Base-by-base conservation (phyloP, 2,888 invertebrate genomes). In the Dolomedes plantarius region DNA sequence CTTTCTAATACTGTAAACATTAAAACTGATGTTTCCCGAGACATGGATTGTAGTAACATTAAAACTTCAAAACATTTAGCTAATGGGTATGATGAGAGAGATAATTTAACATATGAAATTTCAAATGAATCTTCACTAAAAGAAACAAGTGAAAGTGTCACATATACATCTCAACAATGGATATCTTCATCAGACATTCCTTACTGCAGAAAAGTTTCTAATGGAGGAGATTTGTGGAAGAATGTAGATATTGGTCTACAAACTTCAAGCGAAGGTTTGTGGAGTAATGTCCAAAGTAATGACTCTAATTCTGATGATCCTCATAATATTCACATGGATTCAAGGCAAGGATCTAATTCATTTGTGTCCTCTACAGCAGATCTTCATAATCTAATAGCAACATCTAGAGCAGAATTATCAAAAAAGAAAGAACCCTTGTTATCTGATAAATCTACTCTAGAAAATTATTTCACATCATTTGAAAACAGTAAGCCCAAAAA, bases 401-500 rank as follows among this genome's bases (percentile, higher is more conserved):
- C 65, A 13, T 86, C 86, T 9, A 74, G 74, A 27, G 74, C 80
- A 6, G 80, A 86, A 39, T 67, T 80, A 13, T 80, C 80, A 5
- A 85, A 77, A 31, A 69, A 75, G 23, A 68, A 80, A 72, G 75
- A 74, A n/a, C 79, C 74, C 0, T 46, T 71, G 1, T 19, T 75
- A 46, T 72, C 80, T 28, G 75, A 86, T 27, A 86, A 72, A 72
- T 86, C 86, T 3, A 86, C 79, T n/a, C 75, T 86, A 2, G 86
- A 86, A 80, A 76, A 56, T 72, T 86, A 86, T 68, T 86, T 86
- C 19, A 80, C 80, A 19, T 86, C 86, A n/a, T 86, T 86, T 67
- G 86, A 86, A 50, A 80, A 80, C 31, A 71, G 31, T 16, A 75
- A 62, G 29, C 23, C 75, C 9, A 31, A 28, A 39, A 64, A 56